These are phyloP conservation scores for Protophormia terraenovae DNA, from an alignment of 2,888 invertebrate genomes.

Conservation along the genomic window DNA sequence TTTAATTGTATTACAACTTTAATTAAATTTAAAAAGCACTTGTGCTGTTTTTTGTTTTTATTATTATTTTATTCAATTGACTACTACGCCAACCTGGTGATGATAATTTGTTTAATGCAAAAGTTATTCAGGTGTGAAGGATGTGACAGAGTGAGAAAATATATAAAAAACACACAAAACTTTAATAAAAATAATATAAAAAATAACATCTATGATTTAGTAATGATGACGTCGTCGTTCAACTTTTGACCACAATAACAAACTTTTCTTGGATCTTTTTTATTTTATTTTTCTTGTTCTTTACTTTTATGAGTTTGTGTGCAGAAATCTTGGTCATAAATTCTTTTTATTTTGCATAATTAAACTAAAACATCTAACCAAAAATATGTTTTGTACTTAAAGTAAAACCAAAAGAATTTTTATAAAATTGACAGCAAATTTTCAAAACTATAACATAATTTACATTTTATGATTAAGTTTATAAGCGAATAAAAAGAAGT, in stretches of 20 bases:
- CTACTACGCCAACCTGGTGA: conserved; percentile 60
- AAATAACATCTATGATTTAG: neutral
- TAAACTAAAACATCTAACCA: conserved; percentile 20
- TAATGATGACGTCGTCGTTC: conserved; percentile 33
- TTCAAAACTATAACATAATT: conserved; percentile 48
- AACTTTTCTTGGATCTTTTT: conserved; percentile 51
- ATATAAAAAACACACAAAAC: neutral
- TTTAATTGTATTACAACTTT: conserved; percentile 68
- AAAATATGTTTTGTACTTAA: conserved; percentile 4
- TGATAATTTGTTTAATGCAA: conserved; percentile 74
- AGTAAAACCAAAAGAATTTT: conserved; percentile 46
- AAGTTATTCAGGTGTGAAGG: conserved; percentile 80
- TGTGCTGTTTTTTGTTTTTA: too few relatives aligned
- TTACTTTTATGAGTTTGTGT: too few relatives aligned
- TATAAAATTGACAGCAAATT: conserved; percentile 22
- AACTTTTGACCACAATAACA: conserved; percentile 50
- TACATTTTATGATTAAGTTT: conserved; percentile 57
- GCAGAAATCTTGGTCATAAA: too few relatives aligned
- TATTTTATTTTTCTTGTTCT: neutral
- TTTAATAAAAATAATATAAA: conserved; percentile 19
- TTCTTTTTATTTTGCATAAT: conserved; percentile 48
- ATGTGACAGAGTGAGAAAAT: conserved; percentile 70
- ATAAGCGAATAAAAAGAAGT: neutral
- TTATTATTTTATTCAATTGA: too few relatives aligned
- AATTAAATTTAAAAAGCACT: conserved; percentile 67